Evolutionary conservation across 2,888 invertebrate genomes (phyloP).

Genomic region (Sisyra nigra): DNA sequence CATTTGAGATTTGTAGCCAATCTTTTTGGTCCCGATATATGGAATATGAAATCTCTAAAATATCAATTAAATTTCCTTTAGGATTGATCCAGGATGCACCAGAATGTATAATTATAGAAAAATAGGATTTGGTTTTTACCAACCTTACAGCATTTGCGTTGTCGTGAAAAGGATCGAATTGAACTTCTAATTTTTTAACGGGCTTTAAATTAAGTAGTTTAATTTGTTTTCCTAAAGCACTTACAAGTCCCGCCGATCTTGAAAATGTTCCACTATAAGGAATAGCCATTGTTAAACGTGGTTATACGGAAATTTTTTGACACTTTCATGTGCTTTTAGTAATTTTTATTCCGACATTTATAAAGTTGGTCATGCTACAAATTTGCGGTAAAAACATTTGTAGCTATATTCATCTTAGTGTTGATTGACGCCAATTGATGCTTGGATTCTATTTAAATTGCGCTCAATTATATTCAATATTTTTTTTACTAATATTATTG

Average conservation of each 20-base stretch:
- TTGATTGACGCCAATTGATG: no score
- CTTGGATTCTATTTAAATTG: no score
- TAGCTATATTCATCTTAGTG: no score
- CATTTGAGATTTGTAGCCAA: conserved; percentile 59
- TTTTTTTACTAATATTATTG: no score
- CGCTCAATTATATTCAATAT: no score
- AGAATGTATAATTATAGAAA: background rate
- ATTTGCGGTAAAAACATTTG: no score
- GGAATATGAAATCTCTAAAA: conserved; percentile 51
- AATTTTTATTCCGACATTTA: no score
- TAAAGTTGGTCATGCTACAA: no score
- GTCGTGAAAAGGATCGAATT: conserved; percentile 72
- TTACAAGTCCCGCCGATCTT: conserved; percentile 49
- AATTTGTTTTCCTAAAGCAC: conserved; percentile 59
- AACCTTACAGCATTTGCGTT: conserved; percentile 44
- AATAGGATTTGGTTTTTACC: conserved; percentile 10
- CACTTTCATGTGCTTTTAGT: no score
- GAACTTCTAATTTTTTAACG: conserved; percentile 56
- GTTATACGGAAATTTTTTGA: no score
- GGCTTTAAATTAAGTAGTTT: conserved; percentile 58
- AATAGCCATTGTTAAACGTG: conserved; percentile 48
- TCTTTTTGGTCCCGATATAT: conserved; percentile 49
- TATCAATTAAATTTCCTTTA: conserved; percentile 13
- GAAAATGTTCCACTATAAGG: conserved; percentile 48
- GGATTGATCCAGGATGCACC: background rate